Evolutionary conservation across 2,797 vertebrate species (phyloP).

Genomic region (Acrossocheilus fasciatus): DNA sequence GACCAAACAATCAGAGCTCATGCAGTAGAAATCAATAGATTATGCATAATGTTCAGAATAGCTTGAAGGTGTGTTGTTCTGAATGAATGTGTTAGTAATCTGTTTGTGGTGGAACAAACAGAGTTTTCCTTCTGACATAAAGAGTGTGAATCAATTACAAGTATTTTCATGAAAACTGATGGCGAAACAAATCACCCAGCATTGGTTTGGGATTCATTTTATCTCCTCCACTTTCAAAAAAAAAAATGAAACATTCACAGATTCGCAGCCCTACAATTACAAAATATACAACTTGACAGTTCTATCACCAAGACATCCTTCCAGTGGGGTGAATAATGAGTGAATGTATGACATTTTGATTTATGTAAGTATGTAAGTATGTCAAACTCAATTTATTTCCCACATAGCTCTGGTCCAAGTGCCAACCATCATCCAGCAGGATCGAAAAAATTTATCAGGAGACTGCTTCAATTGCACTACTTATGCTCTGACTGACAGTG

Average conservation of each 20-base stretch:
- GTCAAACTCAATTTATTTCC: conserved; percentile 28
- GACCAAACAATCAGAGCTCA: background rate
- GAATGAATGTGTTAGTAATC: background rate
- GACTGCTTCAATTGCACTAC: conserved; percentile 5
- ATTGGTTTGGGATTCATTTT: conserved; percentile 3
- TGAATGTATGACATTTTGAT: conserved; percentile 10
- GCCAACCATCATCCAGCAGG: background rate
- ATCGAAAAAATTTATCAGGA: conserved; percentile 8
- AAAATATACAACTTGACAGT: conserved; percentile 17
- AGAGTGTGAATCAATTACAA: background rate
- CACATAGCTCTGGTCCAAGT: background rate
- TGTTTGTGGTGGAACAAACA: conserved; percentile 1
- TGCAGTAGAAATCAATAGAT: conserved; percentile 1
- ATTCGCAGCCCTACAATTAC: background rate
- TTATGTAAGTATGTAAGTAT: conserved; percentile 9
- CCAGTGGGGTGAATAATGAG: background rate
- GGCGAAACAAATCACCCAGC: conserved; percentile 25
- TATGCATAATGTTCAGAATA: background rate
- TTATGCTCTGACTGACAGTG: conserved; percentile 29
- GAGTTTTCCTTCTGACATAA: background rate
- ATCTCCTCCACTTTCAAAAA: background rate
- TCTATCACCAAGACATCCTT: background rate
- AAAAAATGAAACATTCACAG: background rate
- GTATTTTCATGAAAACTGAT: conserved; percentile 26
- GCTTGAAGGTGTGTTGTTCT: background rate